Percentiles rank a stretch among this genome's conserved stretches.
Conservation (phyloP, 1,140 invertebrate species). For the Thalassaphorura encarpata region DNA sequence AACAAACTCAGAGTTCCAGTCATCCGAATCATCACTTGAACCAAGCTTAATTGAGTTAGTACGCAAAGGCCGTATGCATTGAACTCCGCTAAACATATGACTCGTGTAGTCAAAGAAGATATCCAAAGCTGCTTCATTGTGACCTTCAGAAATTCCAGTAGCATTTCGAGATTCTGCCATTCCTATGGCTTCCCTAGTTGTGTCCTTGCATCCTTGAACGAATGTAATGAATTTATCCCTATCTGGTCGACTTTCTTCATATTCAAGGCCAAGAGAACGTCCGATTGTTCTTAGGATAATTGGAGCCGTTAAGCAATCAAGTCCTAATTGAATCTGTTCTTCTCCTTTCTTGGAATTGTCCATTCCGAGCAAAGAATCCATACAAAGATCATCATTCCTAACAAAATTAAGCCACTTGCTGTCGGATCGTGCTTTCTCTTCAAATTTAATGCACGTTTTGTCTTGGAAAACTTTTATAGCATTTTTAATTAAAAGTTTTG, state of each 20-base stretch:
- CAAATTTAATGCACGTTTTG: background rate
- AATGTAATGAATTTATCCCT: background rate
- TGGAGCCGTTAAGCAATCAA: background rate
- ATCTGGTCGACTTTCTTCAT: background rate
- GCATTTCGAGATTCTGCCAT: background rate
- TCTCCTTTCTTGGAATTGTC: background rate
- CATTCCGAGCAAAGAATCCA: background rate
- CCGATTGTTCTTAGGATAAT: background rate
- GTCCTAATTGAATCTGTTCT: background rate
- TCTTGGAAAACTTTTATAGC: background rate
- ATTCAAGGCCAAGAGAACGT: background rate
- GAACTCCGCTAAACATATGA: background rate
- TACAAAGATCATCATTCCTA: background rate
- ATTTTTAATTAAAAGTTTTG: background rate
- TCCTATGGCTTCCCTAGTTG: background rate
- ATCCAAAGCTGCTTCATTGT: background rate
- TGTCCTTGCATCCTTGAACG: background rate
- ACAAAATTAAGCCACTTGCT: background rate
- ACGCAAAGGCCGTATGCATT: background rate
- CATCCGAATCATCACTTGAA: background rate
- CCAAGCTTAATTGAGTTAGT: background rate
- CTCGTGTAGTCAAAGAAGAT: background rate
- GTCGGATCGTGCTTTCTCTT: background rate
- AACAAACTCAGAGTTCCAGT: background rate
- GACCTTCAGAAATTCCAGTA: background rate